Conservation (phyloP, 2,113 vertebrate species). For the Recurvirostra avosetta region DNA sequence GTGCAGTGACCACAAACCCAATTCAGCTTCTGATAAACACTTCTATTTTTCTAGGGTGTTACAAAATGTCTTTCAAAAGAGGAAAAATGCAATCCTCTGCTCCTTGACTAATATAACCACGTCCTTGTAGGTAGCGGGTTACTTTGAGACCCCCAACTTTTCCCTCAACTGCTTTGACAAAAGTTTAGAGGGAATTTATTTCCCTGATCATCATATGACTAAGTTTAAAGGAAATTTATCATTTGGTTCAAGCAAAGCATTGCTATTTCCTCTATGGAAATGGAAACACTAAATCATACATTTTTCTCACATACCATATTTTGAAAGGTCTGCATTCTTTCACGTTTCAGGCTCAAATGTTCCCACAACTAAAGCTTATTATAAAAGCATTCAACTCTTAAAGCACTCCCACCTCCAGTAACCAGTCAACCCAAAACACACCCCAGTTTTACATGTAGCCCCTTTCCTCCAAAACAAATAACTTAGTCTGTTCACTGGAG, state of each 20-base stretch:
- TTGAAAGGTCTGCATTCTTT: constrained; percentile 54
- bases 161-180: not conserved
- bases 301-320: constrained; percentile 42
- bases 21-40: not conserved
- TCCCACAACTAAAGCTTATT: constrained; percentile 46
- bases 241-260: constrained; percentile 18
- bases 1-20: not conserved
- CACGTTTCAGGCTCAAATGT: constrained; percentile 20
- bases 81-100: not conserved
- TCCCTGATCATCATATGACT: not conserved
- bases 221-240: constrained; percentile 31
- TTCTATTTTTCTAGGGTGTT: not conserved
- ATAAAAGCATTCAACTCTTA: not conserved
- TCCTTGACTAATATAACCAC: not conserved
- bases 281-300: constrained; percentile 56
- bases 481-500: not conserved
- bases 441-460: not conserved
- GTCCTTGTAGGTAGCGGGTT: not conserved
- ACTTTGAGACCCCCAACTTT: not conserved
- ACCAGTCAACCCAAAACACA: not conserved
- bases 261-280: constrained; percentile 52
- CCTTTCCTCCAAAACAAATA: constrained; percentile 41
- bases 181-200: not conserved
- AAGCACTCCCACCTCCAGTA: constrained; percentile 9
- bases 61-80: not conserved